Conservation (phyloP, 2,888 invertebrate genomes). For the Tigriopus californicus region DNA sequence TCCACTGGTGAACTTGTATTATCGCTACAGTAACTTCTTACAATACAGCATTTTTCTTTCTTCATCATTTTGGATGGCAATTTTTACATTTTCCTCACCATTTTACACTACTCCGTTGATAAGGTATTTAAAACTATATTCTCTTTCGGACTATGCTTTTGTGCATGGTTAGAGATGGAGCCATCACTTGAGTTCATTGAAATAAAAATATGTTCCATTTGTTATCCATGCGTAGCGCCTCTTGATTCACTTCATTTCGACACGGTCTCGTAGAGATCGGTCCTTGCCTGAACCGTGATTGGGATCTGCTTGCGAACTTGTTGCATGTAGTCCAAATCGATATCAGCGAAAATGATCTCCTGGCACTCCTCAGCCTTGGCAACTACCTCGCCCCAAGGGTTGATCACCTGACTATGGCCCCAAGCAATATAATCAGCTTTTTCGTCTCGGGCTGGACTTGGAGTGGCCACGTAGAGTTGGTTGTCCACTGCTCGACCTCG, state of each 20-base stretch:
- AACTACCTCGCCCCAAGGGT: slow-evolving; percentile 63
- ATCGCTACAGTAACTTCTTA: no score
- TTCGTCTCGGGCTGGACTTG: slow-evolving; percentile 59
- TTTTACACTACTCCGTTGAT: no score
- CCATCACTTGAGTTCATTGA: background rate
- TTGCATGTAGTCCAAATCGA: slow-evolving; percentile 51
- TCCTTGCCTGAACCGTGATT: slow-evolving; percentile 47
- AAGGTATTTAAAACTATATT: no score
- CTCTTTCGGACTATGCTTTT: background rate
- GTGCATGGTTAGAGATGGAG: background rate
- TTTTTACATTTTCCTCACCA: no score
- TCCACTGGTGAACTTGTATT: no score
- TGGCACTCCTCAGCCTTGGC: slow-evolving; percentile 48
- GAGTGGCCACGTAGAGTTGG: slow-evolving; percentile 58
- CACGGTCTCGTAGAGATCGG: slow-evolving; percentile 45
- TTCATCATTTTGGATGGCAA: no score
- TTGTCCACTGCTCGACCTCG: slow-evolving; percentile 66
- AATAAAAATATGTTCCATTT: background rate
- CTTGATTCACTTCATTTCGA: background rate
- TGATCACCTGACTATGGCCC: slow-evolving; percentile 64
- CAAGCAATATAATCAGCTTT: slow-evolving; percentile 60
- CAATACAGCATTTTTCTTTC: no score
- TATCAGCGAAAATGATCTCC: slow-evolving; percentile 48
- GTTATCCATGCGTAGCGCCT: no score
- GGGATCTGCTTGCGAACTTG: slow-evolving; percentile 70